Base-by-base conservation (phyloP, 2,797 vertebrate species). In the Cephalopachus bancanus region DNA sequence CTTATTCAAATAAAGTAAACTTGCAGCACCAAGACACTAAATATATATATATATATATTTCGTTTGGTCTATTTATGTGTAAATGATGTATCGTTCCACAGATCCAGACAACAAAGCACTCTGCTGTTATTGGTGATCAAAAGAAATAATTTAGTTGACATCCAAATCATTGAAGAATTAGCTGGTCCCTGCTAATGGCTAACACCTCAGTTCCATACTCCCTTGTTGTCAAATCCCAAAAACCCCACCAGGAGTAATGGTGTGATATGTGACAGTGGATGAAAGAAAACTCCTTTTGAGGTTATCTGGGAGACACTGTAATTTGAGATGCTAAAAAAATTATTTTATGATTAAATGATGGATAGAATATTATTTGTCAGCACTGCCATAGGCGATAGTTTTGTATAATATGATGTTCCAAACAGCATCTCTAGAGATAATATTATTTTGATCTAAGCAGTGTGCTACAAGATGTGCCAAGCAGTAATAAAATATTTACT, bases 401-500 rank as follows among this genome's bases (percentile, higher is more conserved):
- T 93, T 88, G 5, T 76, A 11, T 83, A 89, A 90, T 94, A 55
- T 44, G 33, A 65, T 89, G n/a, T 93, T 79, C 44, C 75, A 83
- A 81, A 83, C 86, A 53, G 16, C 24, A 62, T 72, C 80, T 91
- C 53, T 83, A 67, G 28, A 91, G 69, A 83, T 65, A 80, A 78
- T 0, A 30, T 75, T 90, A 71, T 92, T 97, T 97, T 97, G 86
- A 96, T 94, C 75, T 84, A 69, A 60, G 65, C n/a, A 44, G 49
- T 71, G 11, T 88, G 62, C 71, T 80, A 5, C 74, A 49, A 85
- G 67, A 62, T 67, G 16, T 79, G 64, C 76, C 89, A 93, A 97
- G 24, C 15, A 37, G 62, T 94, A 85, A 94, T 90, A 88, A 94
- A 97, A 97, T 96, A 96, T 90, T 94, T 94, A 96, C 89, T 87